Conservation (phyloP, 2,888 invertebrate species). For the Rugalucina vietnamica region DNA sequence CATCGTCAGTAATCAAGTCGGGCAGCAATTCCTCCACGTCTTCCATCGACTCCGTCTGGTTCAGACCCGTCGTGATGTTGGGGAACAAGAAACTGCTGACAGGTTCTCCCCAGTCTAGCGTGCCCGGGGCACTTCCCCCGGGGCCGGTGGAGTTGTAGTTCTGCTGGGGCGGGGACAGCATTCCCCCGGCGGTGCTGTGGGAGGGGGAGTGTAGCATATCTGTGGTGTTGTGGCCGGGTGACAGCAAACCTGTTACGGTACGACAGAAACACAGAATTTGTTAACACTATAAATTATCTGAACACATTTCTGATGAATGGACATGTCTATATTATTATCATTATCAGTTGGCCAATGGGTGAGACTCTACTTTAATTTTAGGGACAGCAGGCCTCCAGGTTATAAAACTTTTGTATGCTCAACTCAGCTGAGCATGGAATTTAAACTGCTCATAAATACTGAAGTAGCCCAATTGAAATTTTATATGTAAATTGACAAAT, state of each 20-base stretch:
- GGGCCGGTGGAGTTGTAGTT: conserved; percentile 69
- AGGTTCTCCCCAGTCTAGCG: conserved; percentile 69
- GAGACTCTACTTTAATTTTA: no score
- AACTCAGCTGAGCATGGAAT: no score
- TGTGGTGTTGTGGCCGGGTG: conserved; percentile 34
- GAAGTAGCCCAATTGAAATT: no score
- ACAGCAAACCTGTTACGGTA: conserved; percentile 32
- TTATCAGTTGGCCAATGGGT: no score
- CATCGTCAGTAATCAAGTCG: conserved; percentile 69
- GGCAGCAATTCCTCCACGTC: conserved; percentile 67
- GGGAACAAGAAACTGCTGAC: conserved; percentile 67
- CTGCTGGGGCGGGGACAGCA: conserved; percentile 55
- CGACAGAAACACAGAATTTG: no score
- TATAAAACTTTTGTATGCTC: no score
- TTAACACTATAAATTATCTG: no score
- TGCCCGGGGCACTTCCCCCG: conserved; percentile 40
- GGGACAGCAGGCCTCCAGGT: no score
- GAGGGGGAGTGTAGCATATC: conserved; percentile 42
- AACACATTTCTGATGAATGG: no score
- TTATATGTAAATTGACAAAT: no score
- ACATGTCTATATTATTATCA: no score
- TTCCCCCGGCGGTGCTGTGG: conserved; percentile 51
- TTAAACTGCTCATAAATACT: no score
- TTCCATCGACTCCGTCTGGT: conserved; percentile 45
- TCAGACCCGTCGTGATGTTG: conserved; percentile 63